These are phyloP conservation scores for Eremophila alpestris DNA, from an alignment of 2,797 vertebrate species.

Conservation along the genomic window DNA sequence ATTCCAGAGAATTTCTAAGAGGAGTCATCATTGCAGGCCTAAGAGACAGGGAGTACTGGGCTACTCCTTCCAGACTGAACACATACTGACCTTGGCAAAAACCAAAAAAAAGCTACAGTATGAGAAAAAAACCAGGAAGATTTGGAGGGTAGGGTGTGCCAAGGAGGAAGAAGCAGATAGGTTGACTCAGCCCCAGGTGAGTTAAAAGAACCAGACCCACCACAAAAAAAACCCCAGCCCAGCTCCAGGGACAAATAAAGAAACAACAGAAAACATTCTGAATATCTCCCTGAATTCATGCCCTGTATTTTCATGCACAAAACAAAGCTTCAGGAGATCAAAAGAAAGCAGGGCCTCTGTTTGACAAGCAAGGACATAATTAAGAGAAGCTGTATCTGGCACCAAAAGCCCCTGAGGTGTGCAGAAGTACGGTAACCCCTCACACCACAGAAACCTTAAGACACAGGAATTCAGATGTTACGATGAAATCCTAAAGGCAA, in stretches of 20 bases:
- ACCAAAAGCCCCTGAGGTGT: not conserved
- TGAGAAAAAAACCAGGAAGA: not conserved
- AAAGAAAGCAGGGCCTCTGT: not conserved
- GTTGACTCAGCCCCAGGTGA: not conserved
- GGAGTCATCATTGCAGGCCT: not conserved
- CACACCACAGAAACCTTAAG: not conserved
- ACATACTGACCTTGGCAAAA: not conserved
- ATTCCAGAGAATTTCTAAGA: constrained; percentile 15
- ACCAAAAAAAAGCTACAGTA: not conserved
- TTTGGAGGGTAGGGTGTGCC: not conserved
- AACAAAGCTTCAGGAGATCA: not conserved
- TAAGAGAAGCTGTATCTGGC: not conserved
- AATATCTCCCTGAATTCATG: not conserved
- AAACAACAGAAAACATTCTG: not conserved
- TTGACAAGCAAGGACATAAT: not conserved
- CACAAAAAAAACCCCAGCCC: not conserved
- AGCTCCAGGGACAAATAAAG: not conserved
- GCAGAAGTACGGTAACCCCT: not conserved
- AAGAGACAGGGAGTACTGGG: not conserved
- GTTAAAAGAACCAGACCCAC: not conserved
- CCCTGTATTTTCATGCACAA: not conserved
- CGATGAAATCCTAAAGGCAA: not conserved
- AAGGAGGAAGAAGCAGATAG: not conserved
- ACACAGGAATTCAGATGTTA: not conserved
- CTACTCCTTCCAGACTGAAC: not conserved